A percentile compares a stretch with the other conserved stretches of the same genome.
Conservation (phyloP, 1,140 invertebrate genomes). For the Ceratoteleas bidentatus region DNA sequence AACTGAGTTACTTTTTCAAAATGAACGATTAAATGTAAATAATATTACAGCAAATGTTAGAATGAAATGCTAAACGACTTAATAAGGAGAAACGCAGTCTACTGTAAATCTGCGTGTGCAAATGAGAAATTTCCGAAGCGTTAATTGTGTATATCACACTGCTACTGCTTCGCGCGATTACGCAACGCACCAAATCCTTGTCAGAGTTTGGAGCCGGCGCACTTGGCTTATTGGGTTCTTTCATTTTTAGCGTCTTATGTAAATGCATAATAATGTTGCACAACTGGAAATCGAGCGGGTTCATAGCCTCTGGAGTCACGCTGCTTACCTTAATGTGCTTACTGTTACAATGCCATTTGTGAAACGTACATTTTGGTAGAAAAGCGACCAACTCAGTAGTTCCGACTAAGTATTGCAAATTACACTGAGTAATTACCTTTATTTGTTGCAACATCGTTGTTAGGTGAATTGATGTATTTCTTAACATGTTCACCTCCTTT, state of each 20-base stretch:
- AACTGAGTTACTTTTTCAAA: no score
- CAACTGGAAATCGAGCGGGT: slow-evolving; percentile 60
- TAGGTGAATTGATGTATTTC: no score
- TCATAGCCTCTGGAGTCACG: slow-evolving; percentile 50
- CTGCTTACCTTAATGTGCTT: slow-evolving; percentile 46
- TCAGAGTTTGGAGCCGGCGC: slow-evolving; percentile 30
- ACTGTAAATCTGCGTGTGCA: slow-evolving; percentile 6
- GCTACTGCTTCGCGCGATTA: slow-evolving; percentile 54
- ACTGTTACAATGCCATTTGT: slow-evolving; percentile 46
- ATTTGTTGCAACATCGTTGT: no score
- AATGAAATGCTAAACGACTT: no score
- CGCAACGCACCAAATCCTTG: slow-evolving; percentile 48
- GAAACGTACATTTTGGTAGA: slow-evolving; percentile 17
- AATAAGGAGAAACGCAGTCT: neutral
- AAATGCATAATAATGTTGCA: slow-evolving; percentile 65
- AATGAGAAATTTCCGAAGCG: slow-evolving; percentile 16
- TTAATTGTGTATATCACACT: slow-evolving; percentile 14
- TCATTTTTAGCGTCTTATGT: slow-evolving; percentile 54
- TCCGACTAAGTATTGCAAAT: no score
- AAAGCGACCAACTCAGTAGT: neutral
- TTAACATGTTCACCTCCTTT: no score
- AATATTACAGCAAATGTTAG: no score
- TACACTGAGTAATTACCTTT: no score
- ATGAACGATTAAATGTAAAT: no score
- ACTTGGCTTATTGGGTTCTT: slow-evolving; percentile 24